Evolutionary conservation across 2,888 invertebrate genomes (phyloP), one percentile per base, ranked within the genome.

Genomic region (Microctonus brassicae): DNA sequence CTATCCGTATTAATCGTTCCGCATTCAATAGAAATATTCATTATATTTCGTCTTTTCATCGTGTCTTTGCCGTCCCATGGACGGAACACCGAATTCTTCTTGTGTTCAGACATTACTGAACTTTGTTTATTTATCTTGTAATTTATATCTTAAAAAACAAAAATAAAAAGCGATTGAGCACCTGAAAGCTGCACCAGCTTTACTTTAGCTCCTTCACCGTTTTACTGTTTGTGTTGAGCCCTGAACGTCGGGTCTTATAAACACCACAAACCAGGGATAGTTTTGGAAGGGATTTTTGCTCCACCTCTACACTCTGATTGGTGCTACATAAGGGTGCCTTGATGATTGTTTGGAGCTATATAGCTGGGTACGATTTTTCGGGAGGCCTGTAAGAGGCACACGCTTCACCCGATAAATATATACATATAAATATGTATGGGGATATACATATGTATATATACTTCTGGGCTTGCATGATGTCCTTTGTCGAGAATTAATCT

Each of bases 401-500:
- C 68, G 61, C 52, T 58, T 67, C 24, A 2, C n/a, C n/a, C 5
- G n/a, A 29, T 29, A 58, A 29, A 17, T 36, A 5, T 36, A 36
- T 10, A 36, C 10, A 36, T 36, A 22, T 13, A 13, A 9, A 72
- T 66, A 26, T 58, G 26, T 64, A 70, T 69, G n/a, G 80, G 10
- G 4, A 10, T 36, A 36, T 33, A 6, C n/a, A 5, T 6, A 39
- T 39, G n/a, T 39, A 39, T n/a, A 39, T n/a, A n/a, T n/a, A n/a
- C 22, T 20, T 6, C 17, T n/a, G 24, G 52, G 52, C 24, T 53
- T 53, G 24, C 24, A n/a, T n/a, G n/a, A 53, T 53, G 20, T 53
- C 52, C 22, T 53, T 83, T 81, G 78, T 80, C 73, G 74, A 52
- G 77, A 78, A 83, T 82, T 82, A 82, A 82, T 83, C 80, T 77